A percentile compares a stretch with the other conserved stretches of the same genome.
Evolutionary conservation across 2,888 invertebrate genomes (phyloP).

Genomic region (Protophormia terraenovae): DNA sequence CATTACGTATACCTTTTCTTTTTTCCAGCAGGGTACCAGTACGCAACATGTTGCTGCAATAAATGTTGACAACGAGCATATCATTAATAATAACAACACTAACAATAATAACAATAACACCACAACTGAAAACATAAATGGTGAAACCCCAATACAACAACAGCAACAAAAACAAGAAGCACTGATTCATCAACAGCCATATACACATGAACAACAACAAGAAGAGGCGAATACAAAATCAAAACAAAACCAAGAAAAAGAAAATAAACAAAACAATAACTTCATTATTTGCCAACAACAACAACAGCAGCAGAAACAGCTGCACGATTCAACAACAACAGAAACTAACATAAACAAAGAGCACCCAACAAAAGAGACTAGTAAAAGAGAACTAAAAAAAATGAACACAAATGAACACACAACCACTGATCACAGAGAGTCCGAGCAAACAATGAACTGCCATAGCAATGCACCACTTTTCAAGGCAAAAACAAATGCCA

Average conservation of each 20-base stretch:
- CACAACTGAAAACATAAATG: slow-evolving; percentile 17
- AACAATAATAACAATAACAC: slow-evolving; percentile 20
- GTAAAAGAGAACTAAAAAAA: slow-evolving; percentile 37
- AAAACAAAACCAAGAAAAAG: slow-evolving; percentile 76
- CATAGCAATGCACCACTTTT: background rate
- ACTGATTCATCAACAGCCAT: slow-evolving; percentile 38
- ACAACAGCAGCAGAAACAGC: slow-evolving; percentile 30
- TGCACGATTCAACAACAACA: slow-evolving; percentile 34
- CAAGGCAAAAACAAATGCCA: slow-evolving; percentile 4
- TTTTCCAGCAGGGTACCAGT: slow-evolving; percentile 50
- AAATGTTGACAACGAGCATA: slow-evolving; percentile 58
- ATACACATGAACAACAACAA: slow-evolving; percentile 22
- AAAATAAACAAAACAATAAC: slow-evolving; percentile 68
- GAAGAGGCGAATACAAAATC: slow-evolving; percentile 72
- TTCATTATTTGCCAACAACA: slow-evolving; percentile 50
- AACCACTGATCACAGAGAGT: slow-evolving; percentile 25
- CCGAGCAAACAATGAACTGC: slow-evolving; percentile 21
- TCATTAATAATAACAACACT: slow-evolving; percentile 52
- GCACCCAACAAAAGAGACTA: background rate
- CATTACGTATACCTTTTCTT: background rate
- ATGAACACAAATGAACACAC: slow-evolving; percentile 44
- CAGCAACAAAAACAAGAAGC: too few relatives aligned
- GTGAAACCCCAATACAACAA: slow-evolving; percentile 45
- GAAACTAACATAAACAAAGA: slow-evolving; percentile 36
- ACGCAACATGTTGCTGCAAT: slow-evolving; percentile 51